These are phyloP conservation scores for Gastrophryne carolinensis DNA, from an alignment of 2,797 vertebrate species.

Conservation along the genomic window DNA sequence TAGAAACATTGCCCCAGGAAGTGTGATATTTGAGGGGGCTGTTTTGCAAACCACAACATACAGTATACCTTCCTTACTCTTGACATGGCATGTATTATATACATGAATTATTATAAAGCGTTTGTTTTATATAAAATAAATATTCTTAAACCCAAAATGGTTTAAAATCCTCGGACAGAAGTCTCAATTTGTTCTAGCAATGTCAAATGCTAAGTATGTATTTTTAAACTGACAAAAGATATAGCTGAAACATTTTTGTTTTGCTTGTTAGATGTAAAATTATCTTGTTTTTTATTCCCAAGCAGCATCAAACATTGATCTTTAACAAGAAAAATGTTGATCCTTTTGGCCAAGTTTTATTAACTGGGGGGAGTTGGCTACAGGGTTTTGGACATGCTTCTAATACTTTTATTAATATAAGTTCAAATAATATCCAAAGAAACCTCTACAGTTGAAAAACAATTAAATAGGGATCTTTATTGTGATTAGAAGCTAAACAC, in stretches of 20 bases:
- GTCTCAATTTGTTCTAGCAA: neutral
- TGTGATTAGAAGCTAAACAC: too few relatives aligned
- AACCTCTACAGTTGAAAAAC: too few relatives aligned
- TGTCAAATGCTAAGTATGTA: neutral
- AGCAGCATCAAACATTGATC: conserved; percentile 1
- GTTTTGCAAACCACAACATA: too few relatives aligned
- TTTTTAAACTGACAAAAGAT: neutral
- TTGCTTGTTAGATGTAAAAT: neutral
- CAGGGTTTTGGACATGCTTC: too few relatives aligned
- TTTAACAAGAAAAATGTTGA: neutral
- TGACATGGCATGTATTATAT: too few relatives aligned
- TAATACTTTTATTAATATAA: too few relatives aligned
- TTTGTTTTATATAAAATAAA: neutral
- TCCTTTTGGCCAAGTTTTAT: neutral
- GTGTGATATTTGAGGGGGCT: too few relatives aligned
- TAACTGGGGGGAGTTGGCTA: neutral
- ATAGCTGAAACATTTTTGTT: neutral
- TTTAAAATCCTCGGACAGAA: neutral
- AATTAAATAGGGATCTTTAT: too few relatives aligned
- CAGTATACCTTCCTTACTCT: too few relatives aligned
- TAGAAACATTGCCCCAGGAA: too few relatives aligned
- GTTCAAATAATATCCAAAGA: too few relatives aligned
- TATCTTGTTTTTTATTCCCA: neutral
- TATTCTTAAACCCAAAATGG: neutral
- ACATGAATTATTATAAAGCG: neutral